Base-by-base conservation (phyloP, 2,888 invertebrate genomes). In the Zygogramma bicolorata region DNA sequence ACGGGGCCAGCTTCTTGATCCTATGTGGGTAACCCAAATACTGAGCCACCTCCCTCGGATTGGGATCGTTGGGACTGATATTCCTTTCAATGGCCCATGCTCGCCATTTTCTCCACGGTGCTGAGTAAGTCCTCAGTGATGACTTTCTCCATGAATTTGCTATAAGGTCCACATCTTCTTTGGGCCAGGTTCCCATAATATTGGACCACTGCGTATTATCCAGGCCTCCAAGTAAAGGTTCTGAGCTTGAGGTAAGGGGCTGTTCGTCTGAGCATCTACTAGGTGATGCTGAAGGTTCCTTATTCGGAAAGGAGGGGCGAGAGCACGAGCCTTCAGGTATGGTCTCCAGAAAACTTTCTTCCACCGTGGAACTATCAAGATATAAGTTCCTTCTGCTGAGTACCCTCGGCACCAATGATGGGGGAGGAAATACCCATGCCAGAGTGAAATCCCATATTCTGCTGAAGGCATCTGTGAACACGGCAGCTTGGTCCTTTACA, bases 351-450 rank as follows among this genome's bases (percentile, higher is more conserved):
- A 84, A 3, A 79, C 80, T 58, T 57, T 76, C 25, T 75, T 65
- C 71, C 80, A 76, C 42, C 80, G 78, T 13, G 75, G 75, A 0
- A 78, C 80, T 59, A 82, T 71, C 31, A 83, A 40, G 5, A 83
- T 75, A 67, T 79, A 82, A 8, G 40, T 62, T 10, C 82, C 81
- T 42, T 49, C 61, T 6, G 80, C 77, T 42, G n/a, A 81, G 75
- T 1, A 83, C 79, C 34, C 73, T 46, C 4, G 82, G 82, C 0
- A 83, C 77, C 25, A 82, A 70, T 7, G 72, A 66, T 13, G 82
- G 84, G 4, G 83, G 84, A 1, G 84, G 82, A 61, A 84, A 83
- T 6, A 82, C 67, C 77, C 83, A 84, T 0, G 77, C 74, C 15
- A 78, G 63, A 18, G 13, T 5, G 65, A 60, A 78, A 20, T 67